Conservation (phyloP, 2,888 invertebrate genomes). For the Zaprionus bogoriensis region DNA sequence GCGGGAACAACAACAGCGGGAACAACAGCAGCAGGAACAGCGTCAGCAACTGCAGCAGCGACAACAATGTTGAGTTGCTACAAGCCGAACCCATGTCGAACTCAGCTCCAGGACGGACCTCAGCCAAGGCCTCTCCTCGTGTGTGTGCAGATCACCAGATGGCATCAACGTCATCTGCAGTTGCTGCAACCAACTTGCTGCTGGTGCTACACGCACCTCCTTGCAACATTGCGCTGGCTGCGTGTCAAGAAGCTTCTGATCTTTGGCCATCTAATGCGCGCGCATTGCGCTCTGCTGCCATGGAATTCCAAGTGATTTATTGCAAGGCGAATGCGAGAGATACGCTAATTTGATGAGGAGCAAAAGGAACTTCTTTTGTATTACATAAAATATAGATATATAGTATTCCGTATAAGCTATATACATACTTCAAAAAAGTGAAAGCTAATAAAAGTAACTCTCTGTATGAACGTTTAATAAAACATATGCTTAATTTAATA, state of each 20-base stretch:
- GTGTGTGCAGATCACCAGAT: conserved; percentile 43
- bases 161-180: conserved; percentile 52
- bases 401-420: no score
- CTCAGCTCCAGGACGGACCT: conserved; percentile 27
- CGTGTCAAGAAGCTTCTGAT: conserved; percentile 8
- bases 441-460: no score
- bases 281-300: no score
- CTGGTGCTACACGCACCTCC: conserved; percentile 24
- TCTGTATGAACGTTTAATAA: no score
- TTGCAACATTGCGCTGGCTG: conserved; percentile 17
- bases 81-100: conserved; percentile 50
- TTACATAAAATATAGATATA: no score
- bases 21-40: conserved; percentile 10
- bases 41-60: conserved; percentile 1
- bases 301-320: neutral
- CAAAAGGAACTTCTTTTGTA: no score
- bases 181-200: no score
- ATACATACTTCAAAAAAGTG: no score
- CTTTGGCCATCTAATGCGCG: neutral
- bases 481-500: no score
- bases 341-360: neutral
- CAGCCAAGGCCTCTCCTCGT: conserved; percentile 27
- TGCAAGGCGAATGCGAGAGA: neutral
- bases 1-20: conserved; percentile 7
- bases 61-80: conserved; percentile 19